Base-by-base conservation (phyloP, 2,888 invertebrate species). In the Malthinus flaveolus region DNA sequence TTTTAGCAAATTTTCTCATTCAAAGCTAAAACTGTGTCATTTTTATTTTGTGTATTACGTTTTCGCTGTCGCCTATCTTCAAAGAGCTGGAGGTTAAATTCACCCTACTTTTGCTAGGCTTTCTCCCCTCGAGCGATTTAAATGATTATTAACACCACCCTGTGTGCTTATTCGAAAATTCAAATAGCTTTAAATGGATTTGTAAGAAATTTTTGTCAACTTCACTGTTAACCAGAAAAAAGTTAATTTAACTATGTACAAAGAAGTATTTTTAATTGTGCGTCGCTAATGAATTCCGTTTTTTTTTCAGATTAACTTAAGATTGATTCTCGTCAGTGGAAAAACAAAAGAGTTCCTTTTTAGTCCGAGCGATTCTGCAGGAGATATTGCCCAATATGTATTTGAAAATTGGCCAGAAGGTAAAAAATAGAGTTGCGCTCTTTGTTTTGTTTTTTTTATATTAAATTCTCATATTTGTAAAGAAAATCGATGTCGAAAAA, bases 391-490 rank as follows among this genome's bases (percentile, higher is more conserved):
- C 73, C 94, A 97, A 83, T 91, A 94, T 85, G 97, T 99, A 76
- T 98, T 97, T 84, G 97, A 96, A 81, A 95, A 96, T 81, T 99
- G 99, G 99, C 97, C 98, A 64, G 90, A 94, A 88, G 97, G 98
- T 97, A 84, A 81, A 61, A 50, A 23, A 32, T 11, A 44, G 8
- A n/a, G 8, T 32, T 39, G 11, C 39, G 7, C 15, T 42, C n/a
- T 42, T 42, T 15, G 7, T 15, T 23, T 23, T 42, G 13, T 42
- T 42, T 15, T 2, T 15, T 23, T 23, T 23, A 3, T 23, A 23
- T 23, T 23, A 23, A 23, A 23, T 23, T 23, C 23, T 5, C 23
- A 23, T 23, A 23, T 23, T 23, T 23, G 23, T 23, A 23, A 23
- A 23, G 23, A 23, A 23, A 23, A 23, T 23, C 23, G 23, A 23